Percentiles rank a stretch among this genome's conserved stretches.
These are phyloP conservation scores for Papilio machaon DNA, from an alignment of 1,140 invertebrate species.

Conservation along the genomic window DNA sequence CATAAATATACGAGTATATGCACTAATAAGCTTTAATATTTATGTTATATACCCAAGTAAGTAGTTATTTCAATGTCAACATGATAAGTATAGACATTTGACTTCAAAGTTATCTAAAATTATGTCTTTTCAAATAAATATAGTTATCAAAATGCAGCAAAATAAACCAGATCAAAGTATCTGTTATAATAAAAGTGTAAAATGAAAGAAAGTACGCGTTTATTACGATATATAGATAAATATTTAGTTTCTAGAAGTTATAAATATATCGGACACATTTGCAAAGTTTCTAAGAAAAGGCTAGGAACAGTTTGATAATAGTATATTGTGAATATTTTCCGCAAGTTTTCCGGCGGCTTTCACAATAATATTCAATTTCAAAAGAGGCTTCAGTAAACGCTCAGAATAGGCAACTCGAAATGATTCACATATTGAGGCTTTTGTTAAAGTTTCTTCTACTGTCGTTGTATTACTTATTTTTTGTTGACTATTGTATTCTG, in stretches of 20 bases:
- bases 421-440: slow-evolving; percentile 11
- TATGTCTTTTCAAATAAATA: background rate
- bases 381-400: slow-evolving; percentile 4
- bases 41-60: background rate
- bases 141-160: background rate
- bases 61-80: background rate
- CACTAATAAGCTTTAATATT: too few relatives aligned
- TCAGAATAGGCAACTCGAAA: background rate
- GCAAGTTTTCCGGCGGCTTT: slow-evolving; percentile 1
- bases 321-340: slow-evolving; percentile 4
- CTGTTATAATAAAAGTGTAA: background rate
- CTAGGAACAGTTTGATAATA: slow-evolving; percentile 9
- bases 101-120: background rate
- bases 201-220: too few relatives aligned
- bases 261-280: background rate
- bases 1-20: too few relatives aligned
- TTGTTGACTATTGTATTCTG: background rate
- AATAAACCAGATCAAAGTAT: background rate
- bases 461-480: background rate
- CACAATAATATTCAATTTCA: slow-evolving; percentile 26
- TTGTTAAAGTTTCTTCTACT: background rate
- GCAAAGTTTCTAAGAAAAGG: background rate
- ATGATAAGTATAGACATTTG: background rate
- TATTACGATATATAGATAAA: too few relatives aligned
- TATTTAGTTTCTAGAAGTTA: background rate